These are phyloP conservation scores for Digitonthophagus gazella DNA, from an alignment of 2,888 invertebrate species.

Conservation along the genomic window DNA sequence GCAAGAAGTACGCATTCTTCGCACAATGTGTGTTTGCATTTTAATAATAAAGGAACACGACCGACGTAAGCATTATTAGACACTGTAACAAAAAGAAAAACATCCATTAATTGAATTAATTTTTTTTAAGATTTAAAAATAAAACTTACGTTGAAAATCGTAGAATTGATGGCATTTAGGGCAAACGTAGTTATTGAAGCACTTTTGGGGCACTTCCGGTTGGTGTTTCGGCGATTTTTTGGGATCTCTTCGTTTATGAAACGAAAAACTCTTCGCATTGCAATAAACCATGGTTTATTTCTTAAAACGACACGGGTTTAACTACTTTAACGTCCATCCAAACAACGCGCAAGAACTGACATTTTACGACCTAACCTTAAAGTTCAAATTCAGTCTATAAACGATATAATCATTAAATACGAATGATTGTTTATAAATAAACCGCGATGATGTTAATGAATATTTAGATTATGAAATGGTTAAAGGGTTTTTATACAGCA, in stretches of 20 bases:
- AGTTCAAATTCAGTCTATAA: too few relatives aligned
- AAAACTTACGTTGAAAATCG: slow-evolving; percentile 24
- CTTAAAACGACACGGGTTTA: too few relatives aligned
- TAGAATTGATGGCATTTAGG: slow-evolving; percentile 22
- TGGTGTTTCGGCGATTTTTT: neutral
- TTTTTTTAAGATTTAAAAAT: slow-evolving; percentile 4
- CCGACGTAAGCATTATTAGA: slow-evolving; percentile 32
- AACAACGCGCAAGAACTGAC: too few relatives aligned
- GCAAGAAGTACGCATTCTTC: slow-evolving; percentile 59
- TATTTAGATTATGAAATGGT: too few relatives aligned
- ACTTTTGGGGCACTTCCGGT: neutral
- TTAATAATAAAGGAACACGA: slow-evolving; percentile 58
- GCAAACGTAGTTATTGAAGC: slow-evolving; percentile 19
- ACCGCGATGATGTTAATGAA: too few relatives aligned
- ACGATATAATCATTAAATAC: too few relatives aligned
- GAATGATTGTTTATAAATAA: too few relatives aligned
- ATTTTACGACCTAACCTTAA: too few relatives aligned
- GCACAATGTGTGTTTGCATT: slow-evolving; percentile 69
- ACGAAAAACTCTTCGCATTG: neutral
- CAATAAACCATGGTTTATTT: neutral
- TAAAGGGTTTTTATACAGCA: too few relatives aligned
- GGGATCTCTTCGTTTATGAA: neutral
- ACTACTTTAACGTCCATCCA: too few relatives aligned
- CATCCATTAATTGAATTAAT: neutral
- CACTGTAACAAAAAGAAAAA: slow-evolving; percentile 31